Conservation (phyloP, 2,888 invertebrate species). For the Epicampocera succincta region DNA sequence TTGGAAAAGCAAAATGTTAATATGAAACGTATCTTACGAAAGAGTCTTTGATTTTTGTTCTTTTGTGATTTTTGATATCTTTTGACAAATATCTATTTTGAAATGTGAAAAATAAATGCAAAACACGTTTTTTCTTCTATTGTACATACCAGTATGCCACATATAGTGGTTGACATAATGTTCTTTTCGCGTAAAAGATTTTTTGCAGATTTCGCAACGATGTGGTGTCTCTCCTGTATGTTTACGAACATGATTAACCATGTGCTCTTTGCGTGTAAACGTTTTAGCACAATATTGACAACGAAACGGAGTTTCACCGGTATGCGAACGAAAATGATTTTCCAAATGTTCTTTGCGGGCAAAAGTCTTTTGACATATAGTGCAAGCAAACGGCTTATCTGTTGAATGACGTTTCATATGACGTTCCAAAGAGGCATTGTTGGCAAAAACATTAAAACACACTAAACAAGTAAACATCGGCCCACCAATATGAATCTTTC, state of each 20-base stretch:
- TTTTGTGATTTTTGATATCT: too few relatives aligned
- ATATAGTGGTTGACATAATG: conserved; percentile 93
- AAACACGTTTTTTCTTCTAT: too few relatives aligned
- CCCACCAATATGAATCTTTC: conserved; percentile 91
- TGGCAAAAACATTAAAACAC: conserved; percentile 89
- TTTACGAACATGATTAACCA: conserved; percentile 92
- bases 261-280: conserved; percentile 92
- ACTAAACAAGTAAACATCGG: conserved; percentile 88
- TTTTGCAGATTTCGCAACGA: conserved; percentile 92
- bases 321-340: conserved; percentile 91
- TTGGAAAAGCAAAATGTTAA: too few relatives aligned
- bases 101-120: too few relatives aligned
- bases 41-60: too few relatives aligned
- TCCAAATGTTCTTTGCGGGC: conserved; percentile 93
- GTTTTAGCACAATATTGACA: conserved; percentile 93
- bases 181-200: conserved; percentile 93
- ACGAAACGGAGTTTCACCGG: conserved; percentile 92
- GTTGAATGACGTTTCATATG: conserved; percentile 91
- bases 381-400: conserved; percentile 92
- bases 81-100: background rate
- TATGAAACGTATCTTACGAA: too few relatives aligned
- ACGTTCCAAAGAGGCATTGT: conserved; percentile 87
- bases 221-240: conserved; percentile 93
- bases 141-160: conserved; percentile 84
- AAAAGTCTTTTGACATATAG: conserved; percentile 92